Evolutionary conservation across 2,888 invertebrate species (phyloP), one percentile per base, ranked within the genome.

Genomic region (Eupsilia transversa): DNA sequence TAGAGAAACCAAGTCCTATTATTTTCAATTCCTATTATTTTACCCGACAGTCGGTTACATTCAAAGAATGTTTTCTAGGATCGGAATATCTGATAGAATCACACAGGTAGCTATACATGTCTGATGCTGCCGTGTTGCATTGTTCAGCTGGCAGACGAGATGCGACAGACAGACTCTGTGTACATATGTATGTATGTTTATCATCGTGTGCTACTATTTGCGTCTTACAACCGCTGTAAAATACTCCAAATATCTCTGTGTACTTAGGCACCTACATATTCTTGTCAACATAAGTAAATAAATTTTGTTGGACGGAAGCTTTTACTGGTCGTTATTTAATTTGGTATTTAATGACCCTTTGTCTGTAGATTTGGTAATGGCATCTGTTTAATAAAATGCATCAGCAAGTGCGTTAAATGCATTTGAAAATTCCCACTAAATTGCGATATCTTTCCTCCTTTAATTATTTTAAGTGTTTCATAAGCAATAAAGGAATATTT

Each of bases 141-240:
- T 85, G 78, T 83, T 81, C 65, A 73, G 74, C 68, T 75, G 66
- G 63, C 72, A 74, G 69, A 84, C 82, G 76, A 79, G 72, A 77
- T 77, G 82, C 73, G 82, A 82, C 87, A 78, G 74, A 68, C 81
- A 71, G 67, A 59, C 54, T 56, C 23, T 70, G 61, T 79, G 65
- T 77, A 82, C 52, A 73, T 73, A 77, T 54, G 43, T 68, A 56
- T 27, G 33, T 64, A 74, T 80, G 66, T 76, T 71, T 74, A 67
- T 65, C 65, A 70, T 46, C 56, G 33, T 73, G 38, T 60, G 67
- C 74, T 78, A 74, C 77, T 74, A 80, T 86, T 74, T 75, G 80
- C 1, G 49, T 68, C 41, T 33, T 52, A 68, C 61, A 38, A 64
- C 59, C 56, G 35, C 70, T 68, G 67, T 65, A 33, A 69, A 73